Evolutionary conservation across 2,797 vertebrate species (phyloP).

Genomic region (Microctenopoma lineatum): DNA sequence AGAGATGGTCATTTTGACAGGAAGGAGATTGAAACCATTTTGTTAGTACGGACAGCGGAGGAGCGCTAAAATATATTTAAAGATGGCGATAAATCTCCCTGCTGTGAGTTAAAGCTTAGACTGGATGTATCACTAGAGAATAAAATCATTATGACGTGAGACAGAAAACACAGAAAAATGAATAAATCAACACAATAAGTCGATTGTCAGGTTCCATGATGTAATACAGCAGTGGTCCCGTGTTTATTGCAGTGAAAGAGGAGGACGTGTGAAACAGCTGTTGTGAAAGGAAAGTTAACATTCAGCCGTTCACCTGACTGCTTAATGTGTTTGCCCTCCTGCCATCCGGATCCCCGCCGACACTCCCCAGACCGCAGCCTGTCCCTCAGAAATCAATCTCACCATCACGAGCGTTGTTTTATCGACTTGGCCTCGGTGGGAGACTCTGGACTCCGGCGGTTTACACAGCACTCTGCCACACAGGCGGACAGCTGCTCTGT

Average conservation of each 20-base stretch:
- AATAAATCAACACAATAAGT: too few species aligned
- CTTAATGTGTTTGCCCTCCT: conserved; percentile 52
- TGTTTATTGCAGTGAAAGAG: too few species aligned
- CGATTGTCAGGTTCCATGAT: too few species aligned
- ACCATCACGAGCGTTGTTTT: conserved; percentile 54
- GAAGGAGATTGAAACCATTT: conserved; percentile 2
- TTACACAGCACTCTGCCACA: conserved; percentile 62
- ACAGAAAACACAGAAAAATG: too few species aligned
- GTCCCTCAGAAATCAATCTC: conserved; percentile 51
- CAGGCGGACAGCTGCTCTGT: conserved; percentile 54
- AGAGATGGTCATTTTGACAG: conserved; percentile 29
- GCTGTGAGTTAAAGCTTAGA: not conserved
- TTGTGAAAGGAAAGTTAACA: not conserved
- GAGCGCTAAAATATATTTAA: not conserved
- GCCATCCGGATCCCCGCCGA: conserved; percentile 17
- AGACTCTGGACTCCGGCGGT: conserved; percentile 31
- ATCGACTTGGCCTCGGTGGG: conserved; percentile 27
- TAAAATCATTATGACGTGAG: not conserved
- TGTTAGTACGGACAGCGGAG: conserved; percentile 16
- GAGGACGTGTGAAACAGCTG: not conserved
- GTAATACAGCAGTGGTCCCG: too few species aligned
- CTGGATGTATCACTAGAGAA: not conserved
- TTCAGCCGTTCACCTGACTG: conserved; percentile 5
- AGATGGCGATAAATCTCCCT: not conserved
- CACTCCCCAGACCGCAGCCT: conserved; percentile 51